These are phyloP conservation scores for Talpa occidentalis DNA, from an alignment of 2,113 vertebrate genomes.

Conservation along the genomic window DNA sequence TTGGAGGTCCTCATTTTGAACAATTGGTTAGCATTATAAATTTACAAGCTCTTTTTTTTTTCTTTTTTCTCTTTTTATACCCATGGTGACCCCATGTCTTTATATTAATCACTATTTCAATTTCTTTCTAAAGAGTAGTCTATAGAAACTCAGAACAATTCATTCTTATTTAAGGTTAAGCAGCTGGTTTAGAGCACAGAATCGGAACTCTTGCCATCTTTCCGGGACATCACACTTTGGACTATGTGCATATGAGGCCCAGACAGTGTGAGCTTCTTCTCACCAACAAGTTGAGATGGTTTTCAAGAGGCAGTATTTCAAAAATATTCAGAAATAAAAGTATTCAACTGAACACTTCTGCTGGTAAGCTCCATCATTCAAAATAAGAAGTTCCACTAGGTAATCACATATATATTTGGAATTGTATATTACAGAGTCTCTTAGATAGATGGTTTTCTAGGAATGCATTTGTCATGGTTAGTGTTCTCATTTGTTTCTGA, in stretches of 20 bases:
- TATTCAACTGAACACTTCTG: not conserved
- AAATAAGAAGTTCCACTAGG: conserved; percentile 60
- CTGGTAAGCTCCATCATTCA: not conserved
- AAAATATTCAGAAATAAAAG: not conserved
- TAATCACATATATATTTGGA: conserved; percentile 64
- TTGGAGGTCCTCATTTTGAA: not conserved
- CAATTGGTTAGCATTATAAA: not conserved
- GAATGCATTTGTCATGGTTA: conserved; percentile 60
- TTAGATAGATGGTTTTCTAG: conserved; percentile 66
- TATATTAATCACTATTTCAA: not conserved
- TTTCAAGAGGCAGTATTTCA: conserved; percentile 17
- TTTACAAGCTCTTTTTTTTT: not conserved
- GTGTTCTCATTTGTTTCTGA: conserved; percentile 64
- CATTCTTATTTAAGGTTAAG: not conserved
- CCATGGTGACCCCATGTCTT: not conserved
- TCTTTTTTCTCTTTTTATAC: not conserved
- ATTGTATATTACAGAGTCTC: conserved; percentile 40
- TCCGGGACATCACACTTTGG: not conserved
- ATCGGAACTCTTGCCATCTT: not conserved
- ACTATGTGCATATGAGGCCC: not conserved
- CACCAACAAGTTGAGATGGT: conserved; percentile 2
- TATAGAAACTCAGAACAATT: not conserved
- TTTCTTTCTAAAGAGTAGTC: conserved; percentile 1
- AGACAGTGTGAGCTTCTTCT: not conserved
- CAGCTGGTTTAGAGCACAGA: conserved; percentile 26